These are phyloP conservation scores for Coleophora deauratella DNA, from an alignment of 2,888 invertebrate species.

Conservation along the genomic window DNA sequence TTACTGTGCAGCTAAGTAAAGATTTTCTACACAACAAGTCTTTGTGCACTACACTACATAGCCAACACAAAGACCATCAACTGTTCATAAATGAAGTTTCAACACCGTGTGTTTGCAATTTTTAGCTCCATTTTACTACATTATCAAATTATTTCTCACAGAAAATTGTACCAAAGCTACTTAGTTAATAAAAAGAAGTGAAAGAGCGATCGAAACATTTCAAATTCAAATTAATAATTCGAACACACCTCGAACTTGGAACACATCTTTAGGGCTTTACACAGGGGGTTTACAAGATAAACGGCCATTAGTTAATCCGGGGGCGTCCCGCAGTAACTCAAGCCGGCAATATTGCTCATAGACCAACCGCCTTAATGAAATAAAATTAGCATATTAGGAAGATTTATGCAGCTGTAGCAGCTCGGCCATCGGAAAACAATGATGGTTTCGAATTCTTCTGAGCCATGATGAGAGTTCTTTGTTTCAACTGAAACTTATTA, in stretches of 20 bases:
- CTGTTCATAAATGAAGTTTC: too few species aligned
- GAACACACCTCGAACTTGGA: slow-evolving; percentile 38
- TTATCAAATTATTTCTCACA: too few species aligned
- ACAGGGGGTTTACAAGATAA: slow-evolving; percentile 62
- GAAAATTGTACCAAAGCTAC: too few species aligned
- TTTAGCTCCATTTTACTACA: too few species aligned
- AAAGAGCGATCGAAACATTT: too few species aligned
- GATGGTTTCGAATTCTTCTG: slow-evolving; percentile 29
- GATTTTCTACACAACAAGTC: too few species aligned
- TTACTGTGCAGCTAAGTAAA: too few species aligned
- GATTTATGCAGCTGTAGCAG: slow-evolving; percentile 52
- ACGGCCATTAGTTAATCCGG: slow-evolving; percentile 72
- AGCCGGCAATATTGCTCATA: slow-evolving; percentile 60
- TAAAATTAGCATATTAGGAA: slow-evolving; percentile 71
- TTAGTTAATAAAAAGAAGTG: too few species aligned
- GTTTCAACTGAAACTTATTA: slow-evolving; percentile 7
- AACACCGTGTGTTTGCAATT: too few species aligned
- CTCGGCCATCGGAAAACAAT: slow-evolving; percentile 55
- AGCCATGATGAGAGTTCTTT: slow-evolving; percentile 34
- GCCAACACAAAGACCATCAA: too few species aligned
- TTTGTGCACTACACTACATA: too few species aligned
- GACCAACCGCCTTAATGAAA: slow-evolving; percentile 70
- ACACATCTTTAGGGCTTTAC: slow-evolving; percentile 45
- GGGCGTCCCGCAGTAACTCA: slow-evolving; percentile 62
- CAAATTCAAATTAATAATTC: slow-evolving; percentile 4